Percentiles rank a stretch among this genome's conserved stretches.
Conservation (phyloP, 2,113 vertebrate genomes). For the Cynopterus brachyotis region DNA sequence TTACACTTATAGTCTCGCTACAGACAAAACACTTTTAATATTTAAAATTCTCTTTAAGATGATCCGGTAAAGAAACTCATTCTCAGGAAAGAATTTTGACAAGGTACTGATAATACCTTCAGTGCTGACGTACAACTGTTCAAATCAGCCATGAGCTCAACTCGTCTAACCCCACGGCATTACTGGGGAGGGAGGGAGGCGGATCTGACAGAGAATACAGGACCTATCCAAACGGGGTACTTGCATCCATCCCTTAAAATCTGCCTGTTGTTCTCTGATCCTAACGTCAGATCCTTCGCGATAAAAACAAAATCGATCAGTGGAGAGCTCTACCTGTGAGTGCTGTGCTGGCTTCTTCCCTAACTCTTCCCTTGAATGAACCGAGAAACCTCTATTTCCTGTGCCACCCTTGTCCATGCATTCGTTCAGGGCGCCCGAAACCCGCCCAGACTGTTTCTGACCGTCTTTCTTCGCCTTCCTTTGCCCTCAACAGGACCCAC, state of each 20-base stretch:
- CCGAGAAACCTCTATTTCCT: not conserved
- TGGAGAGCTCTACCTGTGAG: accelerated
- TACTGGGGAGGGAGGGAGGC: accelerated
- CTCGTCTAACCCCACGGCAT: accelerated
- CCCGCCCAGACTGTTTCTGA: not conserved
- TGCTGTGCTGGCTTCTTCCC: not conserved
- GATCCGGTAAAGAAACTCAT: not conserved
- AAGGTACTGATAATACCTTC: not conserved
- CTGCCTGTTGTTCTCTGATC: not conserved
- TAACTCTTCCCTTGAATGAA: not conserved
- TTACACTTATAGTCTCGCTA: not conserved
- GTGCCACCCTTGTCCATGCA: not conserved
- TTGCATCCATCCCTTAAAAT: not conserved
- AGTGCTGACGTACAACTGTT: not conserved
- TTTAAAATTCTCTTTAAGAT: conserved; percentile 32
- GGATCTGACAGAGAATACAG: too few relatives aligned
- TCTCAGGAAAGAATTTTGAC: not conserved
- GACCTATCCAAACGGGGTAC: not conserved
- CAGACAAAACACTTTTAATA: not conserved
- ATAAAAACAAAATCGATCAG: not conserved
- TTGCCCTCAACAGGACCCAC: not conserved
- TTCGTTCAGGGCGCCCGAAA: not conserved
- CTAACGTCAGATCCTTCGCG: not conserved
- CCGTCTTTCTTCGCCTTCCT: not conserved
- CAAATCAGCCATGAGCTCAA: not conserved